phyloP scores from a whole-genome alignment of 2,888 invertebrate genomes.

The Cosmorhoe ocellata region DNA sequence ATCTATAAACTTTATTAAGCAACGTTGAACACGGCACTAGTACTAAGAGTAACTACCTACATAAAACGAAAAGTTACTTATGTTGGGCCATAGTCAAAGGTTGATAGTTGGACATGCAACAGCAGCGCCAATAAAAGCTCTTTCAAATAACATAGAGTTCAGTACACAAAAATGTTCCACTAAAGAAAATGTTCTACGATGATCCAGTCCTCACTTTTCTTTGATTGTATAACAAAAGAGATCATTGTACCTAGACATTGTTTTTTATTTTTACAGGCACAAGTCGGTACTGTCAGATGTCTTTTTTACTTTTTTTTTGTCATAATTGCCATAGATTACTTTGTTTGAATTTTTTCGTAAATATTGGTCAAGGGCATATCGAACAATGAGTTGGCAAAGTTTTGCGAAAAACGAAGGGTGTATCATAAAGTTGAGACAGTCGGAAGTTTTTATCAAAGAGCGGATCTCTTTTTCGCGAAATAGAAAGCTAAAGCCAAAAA shows the following conservation, averaged over 20 bases:
- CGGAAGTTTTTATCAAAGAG: slow-evolving; percentile 24
- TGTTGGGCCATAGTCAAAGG: no score
- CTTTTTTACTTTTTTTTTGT: slow-evolving; percentile 42
- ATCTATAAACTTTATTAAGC: no score
- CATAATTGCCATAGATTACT: slow-evolving; percentile 47
- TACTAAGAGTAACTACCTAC: no score
- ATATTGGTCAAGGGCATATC: slow-evolving; percentile 46
- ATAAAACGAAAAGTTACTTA: no score
- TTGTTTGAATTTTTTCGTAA: slow-evolving; percentile 41
- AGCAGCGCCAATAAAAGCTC: no score
- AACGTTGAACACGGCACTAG: no score
- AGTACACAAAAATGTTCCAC: no score
- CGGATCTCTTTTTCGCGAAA: slow-evolving; percentile 13
- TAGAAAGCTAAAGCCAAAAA: slow-evolving; percentile 18
- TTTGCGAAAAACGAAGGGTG: slow-evolving; percentile 47
- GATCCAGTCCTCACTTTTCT: neutral
- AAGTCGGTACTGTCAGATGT: slow-evolving; percentile 37
- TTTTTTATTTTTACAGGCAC: slow-evolving; percentile 24
- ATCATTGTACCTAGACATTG: neutral
- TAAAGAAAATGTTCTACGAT: no score
- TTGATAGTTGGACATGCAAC: no score
- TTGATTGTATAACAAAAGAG: no score
- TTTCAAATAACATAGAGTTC: no score
- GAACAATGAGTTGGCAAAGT: slow-evolving; percentile 45
- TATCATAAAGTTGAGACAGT: slow-evolving; percentile 35